phyloP scores from a whole-genome alignment of 2,888 invertebrate genomes.

The Scaptomyza cyrtandrae region DNA sequence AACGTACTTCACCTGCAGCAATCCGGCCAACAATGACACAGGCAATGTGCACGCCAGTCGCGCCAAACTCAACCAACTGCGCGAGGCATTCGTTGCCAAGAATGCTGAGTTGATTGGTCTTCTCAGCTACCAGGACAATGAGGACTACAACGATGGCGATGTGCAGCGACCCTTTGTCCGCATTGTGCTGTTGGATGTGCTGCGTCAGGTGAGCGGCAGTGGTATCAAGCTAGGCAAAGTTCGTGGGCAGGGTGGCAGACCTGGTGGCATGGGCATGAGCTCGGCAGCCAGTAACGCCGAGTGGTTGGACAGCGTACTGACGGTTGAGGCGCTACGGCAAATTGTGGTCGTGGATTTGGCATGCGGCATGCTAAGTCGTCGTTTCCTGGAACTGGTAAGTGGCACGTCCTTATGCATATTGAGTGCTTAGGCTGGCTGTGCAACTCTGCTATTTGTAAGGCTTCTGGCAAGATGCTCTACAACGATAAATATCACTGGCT shows the following conservation, averaged over 20 bases:
- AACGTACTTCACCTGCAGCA: constrained; percentile 82
- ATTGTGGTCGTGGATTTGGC: constrained; percentile 82
- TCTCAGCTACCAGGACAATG: constrained; percentile 37
- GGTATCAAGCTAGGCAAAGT: background rate
- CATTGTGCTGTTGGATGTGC: constrained; percentile 66
- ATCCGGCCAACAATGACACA: constrained; percentile 52
- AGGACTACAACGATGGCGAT: constrained; percentile 6
- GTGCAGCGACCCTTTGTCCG: constrained; percentile 58
- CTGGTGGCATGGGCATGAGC: constrained; percentile 19
- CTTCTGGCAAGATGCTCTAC: constrained; percentile 83
- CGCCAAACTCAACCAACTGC: constrained; percentile 38
- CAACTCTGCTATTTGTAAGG: constrained; percentile 71
- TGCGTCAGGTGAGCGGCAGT: constrained; percentile 35
- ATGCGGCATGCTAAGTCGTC: constrained; percentile 81
- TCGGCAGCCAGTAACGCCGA: constrained; percentile 51
- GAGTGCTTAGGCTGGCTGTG: constrained; percentile 36
- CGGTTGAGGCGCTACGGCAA: constrained; percentile 78
- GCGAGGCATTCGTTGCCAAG: constrained; percentile 58
- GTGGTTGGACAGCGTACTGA: constrained; percentile 77
- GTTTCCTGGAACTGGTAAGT: constrained; percentile 83
- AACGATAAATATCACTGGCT: constrained; percentile 85
- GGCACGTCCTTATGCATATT: constrained; percentile 50
- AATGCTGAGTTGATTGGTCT: constrained; percentile 69
- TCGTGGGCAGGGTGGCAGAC: constrained; percentile 5
- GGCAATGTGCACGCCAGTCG: constrained; percentile 45